phyloP scores from a whole-genome alignment of 2,797 vertebrate species.

The Menidia menidia region DNA sequence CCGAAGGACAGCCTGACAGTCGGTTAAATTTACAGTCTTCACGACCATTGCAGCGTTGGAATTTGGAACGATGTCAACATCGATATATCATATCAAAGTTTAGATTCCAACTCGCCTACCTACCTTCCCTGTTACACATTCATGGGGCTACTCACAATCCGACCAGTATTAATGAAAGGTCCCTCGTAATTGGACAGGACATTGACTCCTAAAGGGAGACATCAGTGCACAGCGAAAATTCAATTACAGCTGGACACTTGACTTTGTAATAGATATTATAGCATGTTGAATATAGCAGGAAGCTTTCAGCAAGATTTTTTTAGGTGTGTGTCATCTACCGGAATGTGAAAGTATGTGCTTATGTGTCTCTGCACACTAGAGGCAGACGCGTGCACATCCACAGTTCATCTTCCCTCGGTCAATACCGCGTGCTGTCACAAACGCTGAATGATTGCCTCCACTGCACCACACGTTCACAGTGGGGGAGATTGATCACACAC shows the following conservation, averaged over 20 bases:
- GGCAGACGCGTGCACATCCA: slow-evolving; percentile 26
- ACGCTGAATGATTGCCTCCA: slow-evolving; percentile 71
- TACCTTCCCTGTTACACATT: slow-evolving; percentile 25
- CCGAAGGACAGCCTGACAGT: slow-evolving; percentile 73
- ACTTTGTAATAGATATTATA: slow-evolving; percentile 83
- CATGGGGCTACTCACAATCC: slow-evolving; percentile 68
- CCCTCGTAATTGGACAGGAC: slow-evolving; percentile 80
- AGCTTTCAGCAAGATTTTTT: slow-evolving; percentile 64
- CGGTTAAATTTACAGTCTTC: slow-evolving; percentile 61
- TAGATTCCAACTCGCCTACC: slow-evolving; percentile 26
- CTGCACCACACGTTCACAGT: slow-evolving; percentile 23
- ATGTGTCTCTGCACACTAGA: neutral
- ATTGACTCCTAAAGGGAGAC: slow-evolving; percentile 80
- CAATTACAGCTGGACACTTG: slow-evolving; percentile 74
- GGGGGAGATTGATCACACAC: slow-evolving; percentile 71
- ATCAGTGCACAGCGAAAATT: slow-evolving; percentile 70
- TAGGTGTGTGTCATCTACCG: neutral
- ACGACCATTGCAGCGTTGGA: slow-evolving; percentile 33
- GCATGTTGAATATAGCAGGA: slow-evolving; percentile 75
- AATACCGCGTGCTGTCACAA: slow-evolving; percentile 70
- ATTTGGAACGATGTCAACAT: slow-evolving; percentile 71
- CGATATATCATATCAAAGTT: slow-evolving; percentile 72
- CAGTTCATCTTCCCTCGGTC: slow-evolving; percentile 64
- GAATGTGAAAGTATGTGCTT: slow-evolving; percentile 10
- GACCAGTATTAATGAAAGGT: slow-evolving; percentile 67